Evolutionary conservation across 2,113 vertebrate species (phyloP), one percentile per base, ranked within the genome.

Genomic region (Bungarus multicinctus): DNA sequence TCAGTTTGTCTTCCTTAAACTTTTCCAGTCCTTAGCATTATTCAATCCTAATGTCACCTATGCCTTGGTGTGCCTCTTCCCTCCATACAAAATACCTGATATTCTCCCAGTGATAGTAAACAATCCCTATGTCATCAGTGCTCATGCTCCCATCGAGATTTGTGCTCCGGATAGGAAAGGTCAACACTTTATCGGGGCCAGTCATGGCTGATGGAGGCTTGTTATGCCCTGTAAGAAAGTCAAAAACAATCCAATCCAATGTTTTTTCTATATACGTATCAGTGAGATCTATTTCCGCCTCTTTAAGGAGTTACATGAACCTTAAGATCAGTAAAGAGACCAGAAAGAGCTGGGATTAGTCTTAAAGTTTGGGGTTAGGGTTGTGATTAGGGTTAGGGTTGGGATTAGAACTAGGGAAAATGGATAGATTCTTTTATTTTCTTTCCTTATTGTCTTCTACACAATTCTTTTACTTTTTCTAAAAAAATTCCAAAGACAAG

Each of bases 111-210:
- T 93, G 97, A 96, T 98, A 98, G 94, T 97, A 97, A 90, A 97
- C 93, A 86, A 98, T 96, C 94, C 97, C 98, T 3, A 95, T 96
- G 95, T 98, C 98, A n/a, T 98, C 98, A 0, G 94, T 98, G 97
- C 98, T 99, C 92, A 94, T 90, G 91, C 98, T 98, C 95, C 98
- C 98, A 47, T 99, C 97, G 87, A 99, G 95, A 1, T 74, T 95
- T 54, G 98, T 88, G 91, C 97, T 98, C 96, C 95, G 96, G 90
- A 98, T 96, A 0, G 98, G 98, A 45, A 98, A 98, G 12, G 95
- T 94, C 93, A 99, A 90, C 94, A 97, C 98, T 93, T 98, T 97
- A 96, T 99, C 97, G 0, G 98, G 98, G n/a, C 98, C 98, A 34
- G 97, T 97, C 30, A 98, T 94, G 2, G 99, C 99, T 92, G 98